phyloP scores from a whole-genome alignment of 2,113 vertebrate genomes.

The Pionites leucogaster region DNA sequence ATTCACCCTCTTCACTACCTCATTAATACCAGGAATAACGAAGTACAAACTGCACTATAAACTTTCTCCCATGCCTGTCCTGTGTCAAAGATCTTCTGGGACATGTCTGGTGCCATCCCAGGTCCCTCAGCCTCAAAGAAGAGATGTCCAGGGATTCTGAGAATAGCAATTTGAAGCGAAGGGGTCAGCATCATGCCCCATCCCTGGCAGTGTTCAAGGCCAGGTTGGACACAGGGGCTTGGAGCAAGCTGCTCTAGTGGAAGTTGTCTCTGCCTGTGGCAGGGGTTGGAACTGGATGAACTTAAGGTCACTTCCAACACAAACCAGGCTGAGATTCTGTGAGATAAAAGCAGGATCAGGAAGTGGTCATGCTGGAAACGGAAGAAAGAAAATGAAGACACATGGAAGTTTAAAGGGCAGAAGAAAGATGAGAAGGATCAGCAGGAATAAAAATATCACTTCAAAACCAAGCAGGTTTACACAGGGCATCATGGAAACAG shows the following conservation, averaged over 20 bases:
- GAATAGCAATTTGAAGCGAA: neutral
- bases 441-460: neutral
- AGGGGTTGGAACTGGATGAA: neutral
- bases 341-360: neutral
- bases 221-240: neutral
- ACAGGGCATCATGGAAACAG: neutral
- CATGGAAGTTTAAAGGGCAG: neutral
- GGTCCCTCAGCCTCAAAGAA: neutral
- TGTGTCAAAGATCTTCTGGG: neutral
- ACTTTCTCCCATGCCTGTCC: neutral
- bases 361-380: neutral
- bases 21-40: neutral
- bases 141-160: neutral
- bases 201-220: neutral
- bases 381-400: neutral
- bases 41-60: neutral
- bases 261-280: fast-evolving
- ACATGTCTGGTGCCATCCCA: neutral
- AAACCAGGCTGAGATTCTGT: neutral
- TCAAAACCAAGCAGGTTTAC: neutral
- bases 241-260: neutral
- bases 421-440: neutral
- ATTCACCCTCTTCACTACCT: neutral
- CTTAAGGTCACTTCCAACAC: neutral
- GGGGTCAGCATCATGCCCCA: neutral